These are phyloP conservation scores for Ophraella communa DNA, from an alignment of 2,888 invertebrate species.

Conservation along the genomic window DNA sequence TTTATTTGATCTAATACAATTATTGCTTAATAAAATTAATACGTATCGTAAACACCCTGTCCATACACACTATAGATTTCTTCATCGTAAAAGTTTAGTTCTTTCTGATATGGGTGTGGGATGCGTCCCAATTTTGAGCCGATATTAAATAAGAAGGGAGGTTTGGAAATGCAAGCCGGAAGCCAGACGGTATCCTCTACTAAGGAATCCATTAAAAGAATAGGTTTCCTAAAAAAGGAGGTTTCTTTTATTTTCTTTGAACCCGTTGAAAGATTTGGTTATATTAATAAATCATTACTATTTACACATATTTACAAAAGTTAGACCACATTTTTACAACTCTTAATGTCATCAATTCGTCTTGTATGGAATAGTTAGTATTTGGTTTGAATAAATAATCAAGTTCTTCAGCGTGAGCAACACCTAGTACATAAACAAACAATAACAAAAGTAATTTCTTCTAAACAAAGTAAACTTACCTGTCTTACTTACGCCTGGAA, in stretches of 20 bases:
- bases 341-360: slow-evolving; percentile 29
- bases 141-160: slow-evolving; percentile 24
- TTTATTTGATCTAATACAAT: too few species aligned
- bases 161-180: neutral
- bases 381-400: slow-evolving; percentile 37
- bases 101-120: slow-evolving; percentile 29
- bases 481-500: neutral
- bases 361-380: slow-evolving; percentile 13
- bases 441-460: too few species aligned
- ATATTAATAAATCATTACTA: too few species aligned
- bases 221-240: slow-evolving; percentile 36
- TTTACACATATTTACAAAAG: slow-evolving; percentile 46
- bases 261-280: too few species aligned
- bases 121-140: neutral
- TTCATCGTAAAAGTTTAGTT: slow-evolving; percentile 37
- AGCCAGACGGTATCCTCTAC: slow-evolving; percentile 32
- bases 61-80: slow-evolving; percentile 36
- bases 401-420: slow-evolving; percentile 41
- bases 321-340: slow-evolving; percentile 46
- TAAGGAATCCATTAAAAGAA: slow-evolving; percentile 26
- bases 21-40: slow-evolving; percentile 19
- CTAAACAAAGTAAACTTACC: neutral
- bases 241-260: too few species aligned
- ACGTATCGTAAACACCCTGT: slow-evolving; percentile 35
- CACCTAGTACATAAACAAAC: too few species aligned